Evolutionary conservation across 37 sponge, comb jelly and placozoan species (phyloP).

Genomic region (Hexactinellida sp.): DNA sequence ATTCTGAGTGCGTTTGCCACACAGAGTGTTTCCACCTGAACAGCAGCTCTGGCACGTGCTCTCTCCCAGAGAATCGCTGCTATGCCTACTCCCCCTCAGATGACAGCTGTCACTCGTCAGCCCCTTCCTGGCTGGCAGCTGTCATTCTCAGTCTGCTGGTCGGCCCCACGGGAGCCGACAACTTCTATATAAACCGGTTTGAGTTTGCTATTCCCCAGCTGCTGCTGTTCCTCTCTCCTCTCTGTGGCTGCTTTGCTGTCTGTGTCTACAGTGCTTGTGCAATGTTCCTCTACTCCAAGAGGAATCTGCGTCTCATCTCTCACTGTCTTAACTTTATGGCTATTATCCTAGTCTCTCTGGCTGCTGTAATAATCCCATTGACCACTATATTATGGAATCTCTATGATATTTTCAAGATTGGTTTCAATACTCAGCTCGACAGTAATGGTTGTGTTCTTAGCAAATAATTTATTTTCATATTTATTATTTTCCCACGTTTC

Average conservation of each 20-base stretch:
- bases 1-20: neutral
- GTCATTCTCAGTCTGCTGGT: neutral
- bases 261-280: neutral
- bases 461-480: neutral
- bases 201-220: neutral
- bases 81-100: neutral
- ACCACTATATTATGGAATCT: neutral
- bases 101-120: neutral
- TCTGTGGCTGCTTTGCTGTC: conserved; percentile 6
- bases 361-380: neutral
- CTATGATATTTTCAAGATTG: neutral
- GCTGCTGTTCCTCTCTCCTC: neutral
- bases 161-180: neutral
- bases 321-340: neutral
- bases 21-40: neutral
- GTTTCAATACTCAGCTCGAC: neutral
- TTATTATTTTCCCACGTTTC: neutral
- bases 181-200: conserved; percentile 6
- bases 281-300: neutral
- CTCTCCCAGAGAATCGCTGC: neutral
- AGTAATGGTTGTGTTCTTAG: neutral
- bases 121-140: neutral
- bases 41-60: neutral
- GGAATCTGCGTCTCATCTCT: neutral
- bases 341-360: neutral